Conservation (phyloP, 2,888 invertebrate species). For the Eupithecia insigniata region DNA sequence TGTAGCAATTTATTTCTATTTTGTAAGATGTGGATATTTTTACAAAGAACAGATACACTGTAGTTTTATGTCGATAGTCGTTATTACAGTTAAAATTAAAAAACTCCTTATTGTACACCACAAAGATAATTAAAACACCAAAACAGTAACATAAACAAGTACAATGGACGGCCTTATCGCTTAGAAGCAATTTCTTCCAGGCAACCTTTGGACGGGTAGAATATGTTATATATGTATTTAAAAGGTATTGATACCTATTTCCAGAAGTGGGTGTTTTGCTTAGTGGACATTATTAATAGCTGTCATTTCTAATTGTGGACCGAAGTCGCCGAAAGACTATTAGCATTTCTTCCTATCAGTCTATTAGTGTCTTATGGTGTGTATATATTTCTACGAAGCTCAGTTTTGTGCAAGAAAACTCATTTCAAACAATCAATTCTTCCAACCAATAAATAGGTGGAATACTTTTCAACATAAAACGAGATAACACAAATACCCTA, state of each 20-base stretch:
- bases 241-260: not conserved
- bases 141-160: too few relatives aligned
- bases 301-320: not conserved
- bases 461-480: not conserved
- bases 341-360: not conserved
- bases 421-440: not conserved
- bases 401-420: not conserved
- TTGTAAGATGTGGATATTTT: not conserved
- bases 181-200: too few relatives aligned
- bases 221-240: not conserved
- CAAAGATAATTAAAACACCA: too few relatives aligned
- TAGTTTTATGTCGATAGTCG: not conserved
- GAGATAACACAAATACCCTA: not conserved
- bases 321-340: not conserved
- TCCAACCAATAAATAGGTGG: not conserved
- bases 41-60: not conserved
- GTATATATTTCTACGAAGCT: too few relatives aligned
- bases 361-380: not conserved
- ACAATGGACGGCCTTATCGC: too few relatives aligned
- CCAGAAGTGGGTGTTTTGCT: not conserved
- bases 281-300: not conserved
- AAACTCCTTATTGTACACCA: too few relatives aligned
- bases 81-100: too few relatives aligned
- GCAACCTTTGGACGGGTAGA: too few relatives aligned
- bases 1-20: conserved; percentile 8